Evolutionary conservation across 2,888 invertebrate species (phyloP).

Genomic region (Tiliacea aurago): DNA sequence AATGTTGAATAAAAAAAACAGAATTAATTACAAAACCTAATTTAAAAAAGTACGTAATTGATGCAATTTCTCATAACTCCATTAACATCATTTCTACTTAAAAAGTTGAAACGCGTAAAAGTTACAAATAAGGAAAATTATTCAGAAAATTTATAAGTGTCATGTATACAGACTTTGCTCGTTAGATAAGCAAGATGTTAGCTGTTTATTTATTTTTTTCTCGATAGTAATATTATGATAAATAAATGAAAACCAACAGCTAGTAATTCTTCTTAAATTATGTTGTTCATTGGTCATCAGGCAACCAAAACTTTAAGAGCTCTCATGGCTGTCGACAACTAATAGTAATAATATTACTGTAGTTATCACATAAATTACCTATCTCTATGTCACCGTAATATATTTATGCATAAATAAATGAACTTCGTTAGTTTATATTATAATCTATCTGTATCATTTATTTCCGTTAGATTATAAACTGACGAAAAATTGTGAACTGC

Average conservation of each 20-base stretch:
- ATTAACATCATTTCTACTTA: constrained; percentile 42
- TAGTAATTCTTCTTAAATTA: no score
- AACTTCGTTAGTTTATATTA: no score
- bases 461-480: no score
- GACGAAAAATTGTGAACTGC: no score
- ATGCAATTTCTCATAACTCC: constrained; percentile 48
- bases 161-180: constrained; percentile 21
- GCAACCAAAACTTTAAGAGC: not conserved
- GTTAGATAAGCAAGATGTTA: not conserved
- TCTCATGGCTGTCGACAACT: not conserved
- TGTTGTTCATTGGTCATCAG: no score
- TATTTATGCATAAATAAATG: no score
- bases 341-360: no score
- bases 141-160: constrained; percentile 29
- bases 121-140: constrained; percentile 48
- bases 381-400: no score
- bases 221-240: no score
- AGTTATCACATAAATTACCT: no score
- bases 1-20: constrained; percentile 10
- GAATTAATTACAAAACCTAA: constrained; percentile 29
- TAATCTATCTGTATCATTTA: no score
- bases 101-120: constrained; percentile 25
- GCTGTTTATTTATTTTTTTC: not conserved
- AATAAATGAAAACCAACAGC: no score
- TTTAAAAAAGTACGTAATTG: constrained; percentile 50